Conservation (phyloP, 1,140 invertebrate genomes). For the Drosophila lowei region DNA sequence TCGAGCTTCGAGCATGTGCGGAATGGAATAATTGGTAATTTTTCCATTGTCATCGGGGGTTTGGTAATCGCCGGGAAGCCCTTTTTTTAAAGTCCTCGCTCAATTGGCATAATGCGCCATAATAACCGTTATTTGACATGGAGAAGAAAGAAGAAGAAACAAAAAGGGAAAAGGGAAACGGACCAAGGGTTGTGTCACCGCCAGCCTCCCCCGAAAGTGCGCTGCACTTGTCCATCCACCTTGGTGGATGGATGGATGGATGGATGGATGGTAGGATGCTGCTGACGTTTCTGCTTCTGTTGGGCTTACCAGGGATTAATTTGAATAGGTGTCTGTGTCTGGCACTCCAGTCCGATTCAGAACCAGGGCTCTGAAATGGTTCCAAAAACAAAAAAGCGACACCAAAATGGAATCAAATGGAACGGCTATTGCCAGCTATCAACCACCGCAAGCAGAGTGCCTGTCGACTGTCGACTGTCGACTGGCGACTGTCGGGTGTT, state of each 20-base stretch:
- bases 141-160: slow-evolving; percentile 9
- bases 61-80: slow-evolving; percentile 55
- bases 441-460: slow-evolving; percentile 56
- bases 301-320: slow-evolving; percentile 76
- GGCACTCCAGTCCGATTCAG: slow-evolving; percentile 59
- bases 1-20: neutral
- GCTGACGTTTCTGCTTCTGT: slow-evolving; percentile 40
- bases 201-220: neutral
- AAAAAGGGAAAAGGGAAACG: slow-evolving; percentile 20
- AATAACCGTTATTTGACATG: slow-evolving; percentile 55
- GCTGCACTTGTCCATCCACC: slow-evolving; percentile 30
- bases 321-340: slow-evolving; percentile 72
- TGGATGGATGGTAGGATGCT: slow-evolving; percentile 17
- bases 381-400: slow-evolving; percentile 55
- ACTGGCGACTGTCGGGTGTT: slow-evolving; percentile 58
- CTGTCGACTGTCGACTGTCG: slow-evolving; percentile 16
- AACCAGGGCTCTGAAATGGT: slow-evolving; percentile 60
- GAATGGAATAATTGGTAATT: slow-evolving; percentile 25
- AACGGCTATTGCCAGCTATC: slow-evolving; percentile 48
- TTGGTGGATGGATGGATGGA: neutral
- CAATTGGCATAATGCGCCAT: slow-evolving; percentile 57
- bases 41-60: slow-evolving; percentile 35
- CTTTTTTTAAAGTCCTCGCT: slow-evolving; percentile 45
- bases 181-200: slow-evolving; percentile 24
- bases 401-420: slow-evolving; percentile 42